Evolutionary conservation across 2,797 vertebrate genomes (phyloP).

Genomic region (Lutjanus campechanus): DNA sequence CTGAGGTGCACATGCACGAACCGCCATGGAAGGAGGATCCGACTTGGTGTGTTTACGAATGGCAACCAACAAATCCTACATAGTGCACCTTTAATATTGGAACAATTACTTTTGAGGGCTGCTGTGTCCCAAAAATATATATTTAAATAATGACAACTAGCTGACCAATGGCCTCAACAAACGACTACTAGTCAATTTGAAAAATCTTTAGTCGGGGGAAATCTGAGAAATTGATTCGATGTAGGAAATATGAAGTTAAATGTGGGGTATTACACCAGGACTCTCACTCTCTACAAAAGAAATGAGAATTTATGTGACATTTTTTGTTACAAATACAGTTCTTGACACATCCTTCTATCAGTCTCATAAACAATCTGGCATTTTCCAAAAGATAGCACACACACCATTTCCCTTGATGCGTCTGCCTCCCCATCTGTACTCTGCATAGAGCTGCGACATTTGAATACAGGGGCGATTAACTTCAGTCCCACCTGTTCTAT

Average conservation of each 20-base stretch:
- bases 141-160: no score
- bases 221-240: neutral
- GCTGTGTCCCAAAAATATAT: neutral
- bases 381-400: slow-evolving; percentile 37
- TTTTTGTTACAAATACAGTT: neutral
- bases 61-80: no score
- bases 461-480: slow-evolving; percentile 62
- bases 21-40: no score
- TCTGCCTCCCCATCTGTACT: slow-evolving; percentile 21
- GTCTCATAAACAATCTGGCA: slow-evolving; percentile 7
- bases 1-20: no score
- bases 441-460: slow-evolving; percentile 40
- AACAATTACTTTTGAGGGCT: neutral
- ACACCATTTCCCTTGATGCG: slow-evolving; percentile 41
- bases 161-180: no score
- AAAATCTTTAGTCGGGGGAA: no score
- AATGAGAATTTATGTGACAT: neutral
- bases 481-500: slow-evolving; percentile 46
- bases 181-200: no score
- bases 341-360: slow-evolving; percentile 19
- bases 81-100: no score
- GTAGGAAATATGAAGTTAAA: neutral
- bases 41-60: no score
- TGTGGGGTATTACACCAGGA: neutral
- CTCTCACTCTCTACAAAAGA: neutral